phyloP scores from a whole-genome alignment of 2,888 invertebrate genomes.

The Sesamia inferens region DNA sequence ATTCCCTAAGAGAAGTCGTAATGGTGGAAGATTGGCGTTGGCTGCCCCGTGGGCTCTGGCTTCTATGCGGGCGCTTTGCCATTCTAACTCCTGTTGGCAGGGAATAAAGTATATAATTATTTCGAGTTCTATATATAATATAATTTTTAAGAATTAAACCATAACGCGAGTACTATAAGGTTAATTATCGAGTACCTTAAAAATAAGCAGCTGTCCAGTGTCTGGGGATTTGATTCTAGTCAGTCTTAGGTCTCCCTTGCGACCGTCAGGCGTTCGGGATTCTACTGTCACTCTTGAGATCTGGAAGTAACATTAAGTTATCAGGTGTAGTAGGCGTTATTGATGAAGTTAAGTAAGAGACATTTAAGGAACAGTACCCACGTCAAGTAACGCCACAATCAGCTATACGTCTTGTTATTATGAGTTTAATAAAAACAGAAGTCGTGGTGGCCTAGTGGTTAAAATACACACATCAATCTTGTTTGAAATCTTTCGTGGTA shows the following conservation, averaged over 20 bases:
- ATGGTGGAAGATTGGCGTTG: constrained; percentile 92
- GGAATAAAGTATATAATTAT: constrained; percentile 18
- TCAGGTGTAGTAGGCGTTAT: not conserved
- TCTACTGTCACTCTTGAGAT: constrained; percentile 98
- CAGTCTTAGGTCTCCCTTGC: constrained; percentile 95
- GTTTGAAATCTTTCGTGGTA: too few relatives aligned
- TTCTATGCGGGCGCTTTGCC: constrained; percentile 99
- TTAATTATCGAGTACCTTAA: constrained; percentile 91
- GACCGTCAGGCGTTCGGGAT: constrained; percentile 98
- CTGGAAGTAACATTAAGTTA: constrained; percentile 82
- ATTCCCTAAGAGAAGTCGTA: constrained; percentile 97
- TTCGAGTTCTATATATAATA: too few relatives aligned
- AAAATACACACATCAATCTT: too few relatives aligned
- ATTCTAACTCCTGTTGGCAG: constrained; percentile 93
- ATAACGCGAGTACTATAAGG: accelerated
- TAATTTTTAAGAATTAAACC: not conserved
- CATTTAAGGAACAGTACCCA: not conserved
- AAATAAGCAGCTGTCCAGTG: constrained; percentile 97
- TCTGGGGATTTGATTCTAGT: constrained; percentile 97
- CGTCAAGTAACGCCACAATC: not conserved
- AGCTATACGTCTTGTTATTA: not conserved
- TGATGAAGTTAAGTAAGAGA: too few relatives aligned
- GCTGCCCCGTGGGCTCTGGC: constrained; percentile 92
- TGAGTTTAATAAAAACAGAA: not conserved
- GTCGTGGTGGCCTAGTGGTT: too few relatives aligned